phyloP scores from a whole-genome alignment of 2,797 vertebrate species.

The Neomorphus geoffroyi region DNA sequence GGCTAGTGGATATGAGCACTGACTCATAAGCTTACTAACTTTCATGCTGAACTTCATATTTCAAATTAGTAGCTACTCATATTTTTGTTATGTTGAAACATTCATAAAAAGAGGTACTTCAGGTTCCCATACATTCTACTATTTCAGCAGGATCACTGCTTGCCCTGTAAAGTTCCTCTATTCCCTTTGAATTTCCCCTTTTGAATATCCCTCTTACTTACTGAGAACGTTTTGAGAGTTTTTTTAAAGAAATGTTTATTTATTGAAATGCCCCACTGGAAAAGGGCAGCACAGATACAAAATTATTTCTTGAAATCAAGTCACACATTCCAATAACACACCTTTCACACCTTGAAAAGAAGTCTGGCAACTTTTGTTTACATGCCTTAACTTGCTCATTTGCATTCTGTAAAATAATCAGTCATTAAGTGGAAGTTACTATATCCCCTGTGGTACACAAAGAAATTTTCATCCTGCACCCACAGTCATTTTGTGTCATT shows the following conservation, averaged over 20 bases:
- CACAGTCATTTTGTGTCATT: neutral
- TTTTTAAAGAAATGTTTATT: neutral
- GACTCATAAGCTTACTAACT: neutral
- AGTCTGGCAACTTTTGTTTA: neutral
- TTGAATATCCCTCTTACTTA: neutral
- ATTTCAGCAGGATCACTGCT: neutral
- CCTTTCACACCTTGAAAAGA: neutral
- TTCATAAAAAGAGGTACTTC: neutral
- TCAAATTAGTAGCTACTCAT: neutral
- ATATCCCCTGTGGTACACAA: neutral
- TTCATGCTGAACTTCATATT: neutral
- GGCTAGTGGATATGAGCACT: neutral
- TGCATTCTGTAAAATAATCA: neutral
- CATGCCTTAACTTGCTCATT: slow-evolving; percentile 11
- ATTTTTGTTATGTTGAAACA: neutral
- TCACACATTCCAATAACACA: neutral
- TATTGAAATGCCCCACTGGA: neutral
- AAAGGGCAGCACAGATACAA: neutral
- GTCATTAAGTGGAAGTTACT: neutral
- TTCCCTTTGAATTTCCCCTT: neutral
- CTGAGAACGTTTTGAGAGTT: neutral
- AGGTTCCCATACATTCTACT: neutral
- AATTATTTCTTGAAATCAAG: neutral
- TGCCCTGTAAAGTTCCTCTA: neutral
- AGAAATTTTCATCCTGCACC: neutral